Evolutionary conservation across 2,888 invertebrate species (phyloP).

Genomic region (Melinaea marsaeus): DNA sequence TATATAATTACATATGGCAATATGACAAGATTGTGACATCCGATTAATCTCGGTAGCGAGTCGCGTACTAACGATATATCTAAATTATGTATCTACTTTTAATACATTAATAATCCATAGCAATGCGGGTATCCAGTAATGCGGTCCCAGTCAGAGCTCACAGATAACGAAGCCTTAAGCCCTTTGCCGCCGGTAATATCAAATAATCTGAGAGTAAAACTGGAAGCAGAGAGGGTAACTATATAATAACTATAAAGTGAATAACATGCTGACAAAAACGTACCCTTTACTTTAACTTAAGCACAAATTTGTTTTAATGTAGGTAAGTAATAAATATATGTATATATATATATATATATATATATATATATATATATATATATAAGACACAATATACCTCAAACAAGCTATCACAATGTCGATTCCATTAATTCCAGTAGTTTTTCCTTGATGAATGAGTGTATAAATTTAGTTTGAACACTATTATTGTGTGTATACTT

Average conservation of each 20-base stretch:
- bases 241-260: background rate
- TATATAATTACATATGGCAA: background rate
- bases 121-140: constrained; percentile 20
- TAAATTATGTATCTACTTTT: background rate
- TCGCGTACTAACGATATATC: background rate
- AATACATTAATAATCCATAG: background rate
- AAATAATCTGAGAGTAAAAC: constrained; percentile 43
- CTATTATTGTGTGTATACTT: no score
- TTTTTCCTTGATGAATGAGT: no score
- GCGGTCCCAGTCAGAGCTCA: constrained; percentile 27
- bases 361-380: no score
- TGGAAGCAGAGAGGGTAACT: constrained; percentile 43
- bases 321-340: no score
- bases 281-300: background rate
- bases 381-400: no score
- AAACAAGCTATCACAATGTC: no score
- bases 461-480: no score
- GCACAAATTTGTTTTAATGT: no score
- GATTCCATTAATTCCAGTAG: no score
- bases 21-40: background rate
- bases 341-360: no score
- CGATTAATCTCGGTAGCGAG: background rate
- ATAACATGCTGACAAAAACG: background rate
- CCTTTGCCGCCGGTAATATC: constrained; percentile 45
- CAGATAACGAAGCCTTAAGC: constrained; percentile 29